phyloP scores from a whole-genome alignment of 2,797 vertebrate genomes.

The Parambassis ranga region DNA sequence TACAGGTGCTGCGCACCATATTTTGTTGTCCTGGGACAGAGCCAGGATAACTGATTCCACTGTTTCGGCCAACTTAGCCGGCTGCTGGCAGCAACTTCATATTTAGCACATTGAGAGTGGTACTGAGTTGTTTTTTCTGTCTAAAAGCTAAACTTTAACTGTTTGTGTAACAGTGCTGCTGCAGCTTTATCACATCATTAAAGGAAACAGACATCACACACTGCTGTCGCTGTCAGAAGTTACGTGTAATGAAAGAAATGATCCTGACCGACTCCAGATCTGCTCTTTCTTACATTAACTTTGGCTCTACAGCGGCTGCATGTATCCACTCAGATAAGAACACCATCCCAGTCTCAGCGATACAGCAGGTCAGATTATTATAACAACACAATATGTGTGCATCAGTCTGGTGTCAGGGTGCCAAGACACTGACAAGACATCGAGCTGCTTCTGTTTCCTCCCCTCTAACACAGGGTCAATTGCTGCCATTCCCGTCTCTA shows the following conservation, averaged over 20 bases:
- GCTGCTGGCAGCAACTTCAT: not conserved
- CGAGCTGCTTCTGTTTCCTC: slow-evolving; percentile 16
- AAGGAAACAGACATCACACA: not conserved
- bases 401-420: slow-evolving; percentile 19
- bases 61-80: not conserved
- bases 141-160: not conserved
- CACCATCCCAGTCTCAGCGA: not conserved
- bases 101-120: too few species aligned
- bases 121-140: not conserved
- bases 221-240: too few species aligned
- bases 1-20: not conserved
- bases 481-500: slow-evolving; percentile 26
- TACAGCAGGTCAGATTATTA: not conserved
- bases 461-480: slow-evolving; percentile 26
- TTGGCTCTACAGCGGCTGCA: not conserved
- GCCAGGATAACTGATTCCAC: not conserved
- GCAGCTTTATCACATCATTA: not conserved
- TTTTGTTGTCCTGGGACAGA: not conserved
- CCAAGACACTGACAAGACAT: slow-evolving; percentile 22
- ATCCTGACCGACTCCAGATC: not conserved
- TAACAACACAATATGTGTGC: not conserved
- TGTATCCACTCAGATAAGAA: not conserved
- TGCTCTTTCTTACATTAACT: not conserved
- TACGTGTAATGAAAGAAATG: slow-evolving; percentile 16
- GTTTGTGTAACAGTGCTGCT: not conserved